Conservation (phyloP, 92 coral and sea anemone species). For the Zoanthus solanderi region DNA sequence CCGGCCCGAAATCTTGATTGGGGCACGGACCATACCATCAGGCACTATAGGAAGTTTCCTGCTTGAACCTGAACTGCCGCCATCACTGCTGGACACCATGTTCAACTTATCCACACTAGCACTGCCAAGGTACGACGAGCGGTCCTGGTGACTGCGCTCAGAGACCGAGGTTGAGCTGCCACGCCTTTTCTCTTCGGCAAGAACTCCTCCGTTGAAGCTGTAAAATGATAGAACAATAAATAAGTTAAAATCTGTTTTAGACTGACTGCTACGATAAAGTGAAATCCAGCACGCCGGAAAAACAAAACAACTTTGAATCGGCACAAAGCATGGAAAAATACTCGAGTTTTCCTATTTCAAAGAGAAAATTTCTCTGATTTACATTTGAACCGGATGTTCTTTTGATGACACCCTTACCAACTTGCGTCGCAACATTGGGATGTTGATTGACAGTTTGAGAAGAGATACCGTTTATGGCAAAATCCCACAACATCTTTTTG, state of each 20-base stretch:
- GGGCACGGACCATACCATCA: conserved; percentile 78
- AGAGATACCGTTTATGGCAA: too few species aligned
- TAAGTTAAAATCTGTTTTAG: not conserved
- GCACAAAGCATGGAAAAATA: too few species aligned
- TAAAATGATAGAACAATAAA: not conserved
- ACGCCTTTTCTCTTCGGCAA: conserved; percentile 63
- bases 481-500: too few species aligned
- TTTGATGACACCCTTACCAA: too few species aligned
- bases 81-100: conserved; percentile 76
- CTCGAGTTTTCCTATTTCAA: too few species aligned
- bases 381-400: too few species aligned
- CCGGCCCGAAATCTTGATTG: conserved; percentile 94
- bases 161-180: conserved; percentile 70
- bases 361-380: too few species aligned
- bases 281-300: not conserved
- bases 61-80: conserved; percentile 65
- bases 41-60: conserved; percentile 80
- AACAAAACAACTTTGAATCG: too few species aligned
- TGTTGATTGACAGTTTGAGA: too few species aligned
- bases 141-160: conserved; percentile 66
- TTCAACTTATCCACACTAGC: conserved; percentile 94
- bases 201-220: conserved; percentile 28
- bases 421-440: too few species aligned
- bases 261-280: not conserved
- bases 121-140: conserved; percentile 46